Conservation (phyloP, 2,888 invertebrate species). For the Germaria angustata region DNA sequence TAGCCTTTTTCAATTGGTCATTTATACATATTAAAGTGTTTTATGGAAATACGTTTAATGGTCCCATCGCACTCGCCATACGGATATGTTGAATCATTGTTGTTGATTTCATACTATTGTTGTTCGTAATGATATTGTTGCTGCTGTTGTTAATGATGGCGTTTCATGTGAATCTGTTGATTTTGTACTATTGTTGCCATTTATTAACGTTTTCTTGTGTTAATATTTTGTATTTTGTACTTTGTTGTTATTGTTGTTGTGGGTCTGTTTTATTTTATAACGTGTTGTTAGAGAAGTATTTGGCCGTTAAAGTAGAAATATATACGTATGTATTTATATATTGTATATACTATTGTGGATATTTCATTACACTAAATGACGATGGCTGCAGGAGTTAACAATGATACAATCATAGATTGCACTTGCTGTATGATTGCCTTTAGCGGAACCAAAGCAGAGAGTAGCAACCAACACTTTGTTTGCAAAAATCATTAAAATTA, state of each 20-base stretch:
- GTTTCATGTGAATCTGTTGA: conserved; percentile 41
- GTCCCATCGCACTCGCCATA: neutral
- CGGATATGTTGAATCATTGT: conserved; percentile 5
- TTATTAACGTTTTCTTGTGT: conserved; percentile 40
- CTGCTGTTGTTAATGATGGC: conserved; percentile 13
- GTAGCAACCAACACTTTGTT: too few relatives aligned
- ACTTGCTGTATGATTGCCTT: neutral
- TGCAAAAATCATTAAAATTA: too few relatives aligned
- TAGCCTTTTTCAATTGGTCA: conserved; percentile 6
- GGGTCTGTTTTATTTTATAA: neutral
- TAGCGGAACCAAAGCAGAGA: neutral
- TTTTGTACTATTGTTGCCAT: conserved; percentile 47
- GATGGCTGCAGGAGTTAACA: neutral
- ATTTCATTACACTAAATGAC: neutral
- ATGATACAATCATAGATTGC: neutral
- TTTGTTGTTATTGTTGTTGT: neutral
- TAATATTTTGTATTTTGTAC: neutral
- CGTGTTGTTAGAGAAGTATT: neutral
- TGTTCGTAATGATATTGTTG: neutral
- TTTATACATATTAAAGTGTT: conserved; percentile 28
- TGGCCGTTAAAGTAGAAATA: neutral
- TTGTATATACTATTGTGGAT: too few relatives aligned
- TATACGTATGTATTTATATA: neutral
- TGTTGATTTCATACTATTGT: conserved; percentile 35
- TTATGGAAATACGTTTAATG: conserved; percentile 4